Base-by-base conservation (phyloP, 2,888 invertebrate species). In the Chymomyza fuscimana region DNA sequence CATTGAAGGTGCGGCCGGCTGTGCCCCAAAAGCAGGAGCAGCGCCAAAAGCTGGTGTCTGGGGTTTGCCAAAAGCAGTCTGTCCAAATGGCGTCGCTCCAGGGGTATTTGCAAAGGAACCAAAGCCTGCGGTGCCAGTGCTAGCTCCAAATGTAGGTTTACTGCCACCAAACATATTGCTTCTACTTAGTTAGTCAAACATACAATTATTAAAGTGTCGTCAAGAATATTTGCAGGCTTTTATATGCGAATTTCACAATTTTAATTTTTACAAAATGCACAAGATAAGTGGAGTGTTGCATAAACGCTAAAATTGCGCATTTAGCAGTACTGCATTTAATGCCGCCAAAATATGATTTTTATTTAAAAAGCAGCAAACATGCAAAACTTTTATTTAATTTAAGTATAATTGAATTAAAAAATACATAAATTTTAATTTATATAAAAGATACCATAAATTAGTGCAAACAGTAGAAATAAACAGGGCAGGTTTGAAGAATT, bases 1-100 rank as follows among this genome's bases (percentile, higher is more conserved):
- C 67, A 95, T 90, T 15, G 94, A 92, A 0, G 87, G 82, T 46
- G 93, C 91, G 60, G 92, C 90, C 69, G 89, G 91, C 69, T 89
- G 92, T 2, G 87, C 79, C 0, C 96, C 96, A 91, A 96, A 96
- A 0, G 95, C 93, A 0, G 95, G 94, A 5, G 95, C 93, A 3
- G 94, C 94, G 40, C 95, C 95, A 71, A 95, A 95, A 64, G 94
- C 94, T 0, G 94, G 93, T 1, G 94, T 93, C 0, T 94, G 93
- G 4, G 95, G 93, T 81, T 91, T 94, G 1, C 93, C 93, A 89
- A 94, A 94, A 1, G 93, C 92, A 1, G 93, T 90, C 72, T 93
- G 93, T 0, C 92, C 92, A 80, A 93, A 93, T 2, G 92, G 92
- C 59, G 92, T 91, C 16, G 92, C 72, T 4, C 92, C 88, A 0